Conservation (phyloP, 2,113 vertebrate genomes). For the Sorex fumeus region DNA sequence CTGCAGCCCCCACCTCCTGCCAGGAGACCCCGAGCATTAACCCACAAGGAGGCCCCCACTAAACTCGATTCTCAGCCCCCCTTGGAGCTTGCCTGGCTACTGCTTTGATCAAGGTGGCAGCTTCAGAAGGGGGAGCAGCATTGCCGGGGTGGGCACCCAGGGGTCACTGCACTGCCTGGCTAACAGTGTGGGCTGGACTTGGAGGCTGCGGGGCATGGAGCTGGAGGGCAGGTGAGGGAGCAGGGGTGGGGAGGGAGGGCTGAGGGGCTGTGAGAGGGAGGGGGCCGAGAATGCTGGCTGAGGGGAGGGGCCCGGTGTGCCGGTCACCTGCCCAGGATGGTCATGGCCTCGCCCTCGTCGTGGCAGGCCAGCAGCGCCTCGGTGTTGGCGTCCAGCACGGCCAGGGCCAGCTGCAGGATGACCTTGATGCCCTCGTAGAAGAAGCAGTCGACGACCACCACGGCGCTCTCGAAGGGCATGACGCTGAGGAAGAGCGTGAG, state of each 20-base stretch:
- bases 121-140: too few relatives aligned
- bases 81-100: too few relatives aligned
- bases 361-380: constrained; percentile 96
- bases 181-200: constrained; percentile 97
- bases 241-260: constrained; percentile 95
- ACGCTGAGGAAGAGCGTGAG: constrained; percentile 99
- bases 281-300: constrained; percentile 98
- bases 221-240: constrained; percentile 94
- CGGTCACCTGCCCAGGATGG: constrained; percentile 95
- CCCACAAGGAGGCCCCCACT: too few relatives aligned
- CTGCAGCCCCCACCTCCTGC: too few relatives aligned
- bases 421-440: constrained; percentile 99
- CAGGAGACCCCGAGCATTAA: too few relatives aligned
- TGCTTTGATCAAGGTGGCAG: too few relatives aligned
- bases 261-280: constrained; percentile 82
- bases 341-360: constrained; percentile 99
- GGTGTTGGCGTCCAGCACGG: constrained; percentile 97
- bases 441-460: constrained; percentile 99
- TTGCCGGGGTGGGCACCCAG: background rate
- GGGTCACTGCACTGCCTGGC: constrained; percentile 95
- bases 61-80: too few relatives aligned
- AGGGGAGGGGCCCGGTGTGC: constrained; percentile 68
- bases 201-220: too few relatives aligned
- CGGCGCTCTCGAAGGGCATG: constrained; percentile 98
- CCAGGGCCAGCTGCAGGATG: constrained; percentile 98